phyloP scores from a whole-genome alignment of 1,140 invertebrate genomes.

The Pogonomyrmex barbatus region DNA sequence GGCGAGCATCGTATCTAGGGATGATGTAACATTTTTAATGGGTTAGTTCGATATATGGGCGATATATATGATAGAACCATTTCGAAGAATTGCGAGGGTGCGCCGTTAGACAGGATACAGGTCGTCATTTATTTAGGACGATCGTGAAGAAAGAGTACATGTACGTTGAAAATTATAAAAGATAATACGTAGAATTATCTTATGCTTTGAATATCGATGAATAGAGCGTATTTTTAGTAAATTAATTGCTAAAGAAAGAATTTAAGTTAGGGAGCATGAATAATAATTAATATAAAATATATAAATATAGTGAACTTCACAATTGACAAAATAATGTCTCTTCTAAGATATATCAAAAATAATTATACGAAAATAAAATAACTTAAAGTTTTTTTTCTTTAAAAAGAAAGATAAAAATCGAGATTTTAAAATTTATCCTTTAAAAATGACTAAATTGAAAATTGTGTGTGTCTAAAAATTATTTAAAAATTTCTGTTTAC shows the following conservation, averaged over 20 bases:
- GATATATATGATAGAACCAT: constrained; percentile 59
- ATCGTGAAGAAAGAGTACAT: constrained; percentile 47
- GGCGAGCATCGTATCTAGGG: constrained; percentile 10
- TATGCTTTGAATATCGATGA: background rate
- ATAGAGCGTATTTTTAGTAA: background rate
- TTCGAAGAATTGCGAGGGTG: constrained; percentile 68
- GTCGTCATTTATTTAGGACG: constrained; percentile 53
- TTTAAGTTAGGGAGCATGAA: constrained; percentile 1
- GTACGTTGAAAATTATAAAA: constrained; percentile 17
- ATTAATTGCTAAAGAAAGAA: background rate
- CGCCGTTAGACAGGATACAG: constrained; percentile 65
- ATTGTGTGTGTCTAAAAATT: background rate
- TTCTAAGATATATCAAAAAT: background rate
- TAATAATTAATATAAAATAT: background rate
- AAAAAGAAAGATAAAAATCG: background rate
- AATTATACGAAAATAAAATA: background rate
- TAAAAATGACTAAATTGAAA: background rate
- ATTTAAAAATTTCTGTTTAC: background rate
- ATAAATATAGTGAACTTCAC: background rate
- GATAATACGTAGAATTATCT: background rate
- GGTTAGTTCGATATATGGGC: constrained; percentile 25
- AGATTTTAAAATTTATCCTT: background rate
- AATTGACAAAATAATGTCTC: background rate
- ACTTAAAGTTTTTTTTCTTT: background rate
- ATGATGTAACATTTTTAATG: constrained; percentile 68